phyloP scores from a whole-genome alignment of 2,888 invertebrate species.

The Agrochola macilenta region DNA sequence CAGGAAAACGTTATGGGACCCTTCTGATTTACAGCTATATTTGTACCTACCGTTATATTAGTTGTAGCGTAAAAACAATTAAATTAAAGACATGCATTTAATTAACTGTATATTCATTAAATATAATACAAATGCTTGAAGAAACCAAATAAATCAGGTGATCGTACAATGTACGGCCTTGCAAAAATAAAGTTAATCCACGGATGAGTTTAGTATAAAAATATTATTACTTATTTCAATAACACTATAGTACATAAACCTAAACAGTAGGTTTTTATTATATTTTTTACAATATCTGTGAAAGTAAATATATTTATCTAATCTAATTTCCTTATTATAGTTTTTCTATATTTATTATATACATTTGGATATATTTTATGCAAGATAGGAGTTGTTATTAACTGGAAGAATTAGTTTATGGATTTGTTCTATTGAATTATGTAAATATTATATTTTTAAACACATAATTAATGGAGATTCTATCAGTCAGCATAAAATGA shows the following conservation, averaged over 20 bases:
- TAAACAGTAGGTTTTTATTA: conserved; percentile 60
- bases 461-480: conserved; percentile 48
- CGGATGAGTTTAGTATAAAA: conserved; percentile 73
- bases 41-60: too few species aligned
- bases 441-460: conserved; percentile 14
- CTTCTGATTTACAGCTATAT: too few species aligned
- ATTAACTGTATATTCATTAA: conserved; percentile 66
- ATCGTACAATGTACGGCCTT: conserved; percentile 41
- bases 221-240: conserved; percentile 70
- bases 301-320: conserved; percentile 49
- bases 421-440: conserved; percentile 33
- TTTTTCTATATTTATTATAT: conserved; percentile 53
- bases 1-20: too few species aligned
- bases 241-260: conserved; percentile 65
- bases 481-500: conserved; percentile 28
- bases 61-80: neutral
- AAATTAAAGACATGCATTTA: conserved; percentile 26
- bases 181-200: conserved; percentile 60
- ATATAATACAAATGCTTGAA: conserved; percentile 64
- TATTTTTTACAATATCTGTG: conserved; percentile 57
- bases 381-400: conserved; percentile 26
- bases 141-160: conserved; percentile 61
- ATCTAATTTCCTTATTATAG: conserved; percentile 37
- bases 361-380: conserved; percentile 49
- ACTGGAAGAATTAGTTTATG: conserved; percentile 40